Percentiles rank a stretch among this genome's conserved stretches.
phyloP scores from a whole-genome alignment of 2,113 vertebrate genomes.

The Lepus timidus region DNA sequence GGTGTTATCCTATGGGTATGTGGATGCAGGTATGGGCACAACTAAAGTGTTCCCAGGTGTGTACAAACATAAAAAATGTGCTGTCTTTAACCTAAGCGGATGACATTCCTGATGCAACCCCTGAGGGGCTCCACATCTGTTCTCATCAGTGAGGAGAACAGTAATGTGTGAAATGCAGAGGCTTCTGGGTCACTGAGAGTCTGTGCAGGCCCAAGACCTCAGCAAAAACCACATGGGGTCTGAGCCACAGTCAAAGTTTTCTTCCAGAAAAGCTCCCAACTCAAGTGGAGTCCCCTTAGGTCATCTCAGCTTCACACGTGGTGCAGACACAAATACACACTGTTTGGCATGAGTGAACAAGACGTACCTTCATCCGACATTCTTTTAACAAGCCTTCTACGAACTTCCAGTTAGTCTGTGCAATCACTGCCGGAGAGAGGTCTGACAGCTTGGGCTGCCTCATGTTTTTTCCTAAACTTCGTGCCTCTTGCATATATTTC shows the following conservation, averaged over 20 bases:
- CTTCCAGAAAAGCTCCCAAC: not conserved
- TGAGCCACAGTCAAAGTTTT: not conserved
- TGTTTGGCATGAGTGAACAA: not conserved
- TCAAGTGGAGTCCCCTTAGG: not conserved
- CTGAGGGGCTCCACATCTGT: not conserved
- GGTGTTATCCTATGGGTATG: not conserved
- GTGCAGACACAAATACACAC: not conserved
- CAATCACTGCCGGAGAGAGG: constrained; percentile 94
- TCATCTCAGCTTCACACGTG: not conserved
- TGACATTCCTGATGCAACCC: not conserved
- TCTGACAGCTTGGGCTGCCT: constrained; percentile 96
- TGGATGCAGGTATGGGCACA: not conserved
- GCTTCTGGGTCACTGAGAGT: not conserved
- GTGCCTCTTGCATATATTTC: constrained; percentile 95
- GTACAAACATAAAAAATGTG: not conserved
- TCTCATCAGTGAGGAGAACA: not conserved
- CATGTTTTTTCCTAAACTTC: constrained; percentile 94
- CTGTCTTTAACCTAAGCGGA: not conserved
- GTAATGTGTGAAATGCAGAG: not conserved
- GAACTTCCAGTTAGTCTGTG: constrained; percentile 96
- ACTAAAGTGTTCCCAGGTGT: not conserved
- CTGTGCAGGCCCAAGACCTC: not conserved
- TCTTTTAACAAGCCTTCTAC: constrained; percentile 97
- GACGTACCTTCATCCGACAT: constrained; percentile 96
- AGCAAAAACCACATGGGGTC: not conserved